These are phyloP conservation scores for Acanthurus lineatus DNA, from an alignment of 2,797 vertebrate species.

Conservation along the genomic window DNA sequence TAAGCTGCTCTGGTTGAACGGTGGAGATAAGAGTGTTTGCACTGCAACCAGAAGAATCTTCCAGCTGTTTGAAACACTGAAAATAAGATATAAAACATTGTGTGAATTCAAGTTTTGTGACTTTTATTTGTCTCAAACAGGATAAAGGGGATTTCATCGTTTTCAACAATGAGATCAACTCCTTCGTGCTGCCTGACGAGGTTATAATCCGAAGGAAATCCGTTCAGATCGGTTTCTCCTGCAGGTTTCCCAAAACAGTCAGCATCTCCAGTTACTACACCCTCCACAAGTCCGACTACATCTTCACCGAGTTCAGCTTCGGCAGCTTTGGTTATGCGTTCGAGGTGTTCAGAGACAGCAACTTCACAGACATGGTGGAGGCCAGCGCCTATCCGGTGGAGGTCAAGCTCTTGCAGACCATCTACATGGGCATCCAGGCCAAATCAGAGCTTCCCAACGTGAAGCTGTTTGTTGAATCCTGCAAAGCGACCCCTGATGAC, in stretches of 20 bases:
- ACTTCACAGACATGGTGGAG: slow-evolving; percentile 60
- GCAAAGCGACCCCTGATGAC: slow-evolving; percentile 81
- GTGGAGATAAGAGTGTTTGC: neutral
- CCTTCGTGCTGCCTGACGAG: slow-evolving; percentile 57
- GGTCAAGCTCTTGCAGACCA: slow-evolving; percentile 69
- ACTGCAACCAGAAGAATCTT: neutral
- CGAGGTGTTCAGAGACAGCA: slow-evolving; percentile 67
- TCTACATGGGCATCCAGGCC: slow-evolving; percentile 82
- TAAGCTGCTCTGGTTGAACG: neutral
- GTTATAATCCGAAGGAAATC: slow-evolving; percentile 69
- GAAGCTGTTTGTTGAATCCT: slow-evolving; percentile 83
- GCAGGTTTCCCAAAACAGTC: slow-evolving; percentile 78
- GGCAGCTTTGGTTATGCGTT: slow-evolving; percentile 82
- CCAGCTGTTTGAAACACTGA: neutral
- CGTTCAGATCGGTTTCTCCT: slow-evolving; percentile 74
- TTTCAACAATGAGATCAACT: slow-evolving; percentile 80
- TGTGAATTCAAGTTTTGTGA: neutral
- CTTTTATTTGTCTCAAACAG: slow-evolving; percentile 52
- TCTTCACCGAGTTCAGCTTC: slow-evolving; percentile 82
- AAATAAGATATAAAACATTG: neutral
- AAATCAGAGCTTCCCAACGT: slow-evolving; percentile 72
- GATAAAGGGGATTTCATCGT: slow-evolving; percentile 74
- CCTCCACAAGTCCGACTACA: slow-evolving; percentile 74
- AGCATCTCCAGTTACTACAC: slow-evolving; percentile 71
- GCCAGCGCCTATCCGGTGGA: slow-evolving; percentile 77